Evolutionary conservation across 2,113 vertebrate species (phyloP).

Genomic region (Melanerpes formicivorus): DNA sequence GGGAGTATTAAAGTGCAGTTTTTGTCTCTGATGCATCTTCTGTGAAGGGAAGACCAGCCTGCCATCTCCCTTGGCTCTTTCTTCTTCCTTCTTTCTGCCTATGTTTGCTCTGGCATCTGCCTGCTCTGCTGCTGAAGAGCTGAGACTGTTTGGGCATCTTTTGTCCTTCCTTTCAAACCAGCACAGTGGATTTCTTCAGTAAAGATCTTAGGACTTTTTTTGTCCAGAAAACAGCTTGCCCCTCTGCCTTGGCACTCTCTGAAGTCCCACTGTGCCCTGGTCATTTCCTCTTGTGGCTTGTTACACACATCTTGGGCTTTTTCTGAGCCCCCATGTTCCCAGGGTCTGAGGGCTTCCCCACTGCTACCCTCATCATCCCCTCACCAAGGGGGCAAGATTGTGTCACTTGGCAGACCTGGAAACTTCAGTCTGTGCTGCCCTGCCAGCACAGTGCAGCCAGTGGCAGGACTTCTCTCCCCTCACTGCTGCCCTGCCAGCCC

Average conservation of each 20-base stretch:
- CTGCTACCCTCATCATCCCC: neutral
- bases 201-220: neutral
- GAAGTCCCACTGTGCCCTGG: neutral
- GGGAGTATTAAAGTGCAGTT: neutral
- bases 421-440: neutral
- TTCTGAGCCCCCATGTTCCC: neutral
- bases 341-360: neutral
- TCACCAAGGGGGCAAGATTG: neutral
- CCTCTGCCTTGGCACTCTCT: neutral
- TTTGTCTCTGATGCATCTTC: neutral
- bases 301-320: neutral
- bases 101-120: neutral
- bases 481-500: neutral
- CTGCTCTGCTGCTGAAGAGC: neutral
- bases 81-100: neutral
- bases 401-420: neutral
- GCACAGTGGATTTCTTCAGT: neutral
- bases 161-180: neutral
- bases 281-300: neutral
- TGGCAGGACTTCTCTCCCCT: neutral
- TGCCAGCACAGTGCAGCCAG: neutral
- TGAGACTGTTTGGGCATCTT: neutral
- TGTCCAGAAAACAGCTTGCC: neutral
- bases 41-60: neutral
- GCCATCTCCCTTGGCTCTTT: neutral